Evolutionary conservation across 2,797 vertebrate species (phyloP).

Genomic region (Muraenolepis orangiensis): DNA sequence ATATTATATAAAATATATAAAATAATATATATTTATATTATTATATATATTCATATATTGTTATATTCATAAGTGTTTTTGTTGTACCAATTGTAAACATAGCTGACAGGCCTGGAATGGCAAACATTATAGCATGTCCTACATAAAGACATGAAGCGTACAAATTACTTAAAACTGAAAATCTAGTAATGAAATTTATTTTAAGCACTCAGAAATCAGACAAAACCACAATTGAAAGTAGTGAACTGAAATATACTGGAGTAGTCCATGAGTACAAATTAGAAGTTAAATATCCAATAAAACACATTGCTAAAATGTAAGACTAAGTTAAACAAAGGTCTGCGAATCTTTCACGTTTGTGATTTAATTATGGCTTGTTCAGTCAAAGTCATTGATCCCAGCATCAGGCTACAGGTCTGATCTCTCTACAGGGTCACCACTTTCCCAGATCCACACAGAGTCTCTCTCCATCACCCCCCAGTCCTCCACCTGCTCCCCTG

Average conservation of each 20-base stretch:
- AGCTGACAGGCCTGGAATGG: not conserved
- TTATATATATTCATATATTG: not conserved
- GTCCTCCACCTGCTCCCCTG: slow-evolving; percentile 41
- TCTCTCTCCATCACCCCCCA: slow-evolving; percentile 23
- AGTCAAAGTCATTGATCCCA: slow-evolving; percentile 34
- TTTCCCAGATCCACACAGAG: slow-evolving; percentile 58
- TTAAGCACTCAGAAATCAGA: not conserved
- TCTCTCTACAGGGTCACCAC: slow-evolving; percentile 51
- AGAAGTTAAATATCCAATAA: not conserved
- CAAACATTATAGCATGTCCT: not conserved
- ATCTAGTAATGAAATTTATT: not conserved
- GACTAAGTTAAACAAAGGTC: not conserved
- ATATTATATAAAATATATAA: too few relatives aligned
- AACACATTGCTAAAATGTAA: not conserved
- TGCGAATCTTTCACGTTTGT: not conserved
- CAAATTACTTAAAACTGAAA: not conserved
- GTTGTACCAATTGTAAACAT: not conserved
- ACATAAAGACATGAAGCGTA: not conserved
- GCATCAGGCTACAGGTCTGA: slow-evolving; percentile 38
- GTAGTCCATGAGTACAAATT: not conserved
- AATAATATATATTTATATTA: too few relatives aligned
- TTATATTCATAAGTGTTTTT: not conserved
- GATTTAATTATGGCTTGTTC: slow-evolving; percentile 8
- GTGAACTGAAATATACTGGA: not conserved
- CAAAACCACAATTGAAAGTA: too few relatives aligned